Evolutionary conservation across 2,113 vertebrate species (phyloP), one percentile per base, ranked within the genome.

Genomic region (Vicugna pacos): DNA sequence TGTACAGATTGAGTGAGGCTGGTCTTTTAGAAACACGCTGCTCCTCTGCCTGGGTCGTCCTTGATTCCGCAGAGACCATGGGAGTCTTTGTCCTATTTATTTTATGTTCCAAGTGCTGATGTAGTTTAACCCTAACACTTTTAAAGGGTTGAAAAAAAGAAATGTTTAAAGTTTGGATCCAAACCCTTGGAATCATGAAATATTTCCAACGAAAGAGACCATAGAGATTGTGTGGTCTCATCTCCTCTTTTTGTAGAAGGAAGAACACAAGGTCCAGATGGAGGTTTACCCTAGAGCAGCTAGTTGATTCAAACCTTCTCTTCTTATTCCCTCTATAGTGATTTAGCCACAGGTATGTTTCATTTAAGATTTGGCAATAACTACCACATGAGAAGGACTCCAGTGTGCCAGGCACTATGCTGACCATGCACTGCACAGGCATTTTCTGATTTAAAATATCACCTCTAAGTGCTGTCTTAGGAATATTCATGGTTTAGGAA

Each of bases 361-460:
- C 16, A 4, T 35, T 69, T 81, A 32, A 87, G 80, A 8, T 60
- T 16, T n/a, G 26, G 32, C 28, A 14, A 11, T 48, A 28, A 0
- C 48, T 26, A 50, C 22, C 20, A 22, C 13, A 11, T 48, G 85
- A 10, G 17, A 84, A 32, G 28, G 54, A 35, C 35, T 83, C 83
- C 0, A 24, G 6, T 5, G 1, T 46, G 50, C 8, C 85, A 69
- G 69, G 30, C 56, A 11, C 30, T 9, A 48, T 79, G 19, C 30
- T 14, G 9, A 15, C 65, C 2, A 0, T 20, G 22, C 3, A 13
- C 15, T 2, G 8, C 8, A 4, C 26, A 0, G 69, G 13, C 35
- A 11, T 80, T 81, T 73, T 46, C 81, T 82, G 82, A 16, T 56
- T 83, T 70, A 89, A 86, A 86, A 58, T 67, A 8, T 20, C 50